A percentile compares a stretch with the other conserved stretches of the same genome.
Conservation (phyloP, 1,140 invertebrate genomes). For the Pissodes strobi region DNA sequence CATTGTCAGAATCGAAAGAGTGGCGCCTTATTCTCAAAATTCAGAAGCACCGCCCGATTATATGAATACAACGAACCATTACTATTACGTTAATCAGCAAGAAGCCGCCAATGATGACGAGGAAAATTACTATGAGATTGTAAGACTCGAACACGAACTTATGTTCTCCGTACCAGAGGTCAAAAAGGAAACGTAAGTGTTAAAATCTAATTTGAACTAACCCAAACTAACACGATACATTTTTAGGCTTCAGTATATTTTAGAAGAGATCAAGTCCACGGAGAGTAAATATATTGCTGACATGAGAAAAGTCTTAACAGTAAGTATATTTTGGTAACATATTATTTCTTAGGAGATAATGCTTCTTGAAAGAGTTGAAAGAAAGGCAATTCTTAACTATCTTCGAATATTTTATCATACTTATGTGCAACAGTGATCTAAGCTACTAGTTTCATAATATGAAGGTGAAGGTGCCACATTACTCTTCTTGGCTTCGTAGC, state of each 20-base stretch:
- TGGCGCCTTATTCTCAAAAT: conserved; percentile 7
- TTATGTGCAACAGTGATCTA: no score
- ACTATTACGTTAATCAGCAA: background rate
- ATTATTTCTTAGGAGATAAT: no score
- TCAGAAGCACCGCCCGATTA: no score
- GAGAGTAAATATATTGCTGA: conserved; percentile 44
- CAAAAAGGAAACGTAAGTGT: conserved; percentile 27
- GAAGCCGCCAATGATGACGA: background rate
- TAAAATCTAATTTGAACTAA: no score
- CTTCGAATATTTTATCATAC: no score
- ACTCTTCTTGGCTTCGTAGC: no score
- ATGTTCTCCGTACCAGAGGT: conserved; percentile 1
- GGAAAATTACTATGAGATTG: conserved; percentile 10
- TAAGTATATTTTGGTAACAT: no score
- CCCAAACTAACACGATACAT: no score
- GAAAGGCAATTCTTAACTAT: no score
- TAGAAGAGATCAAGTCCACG: conserved; percentile 46
- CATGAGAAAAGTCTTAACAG: conserved; percentile 41
- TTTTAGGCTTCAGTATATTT: conserved; percentile 42
- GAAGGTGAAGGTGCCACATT: no score
- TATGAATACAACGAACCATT: conserved; percentile 6
- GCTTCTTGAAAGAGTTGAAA: no score
- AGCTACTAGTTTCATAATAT: no score
- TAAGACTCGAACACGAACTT: conserved; percentile 9
- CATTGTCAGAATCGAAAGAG: conserved; percentile 39